Percentiles rank a stretch among this genome's conserved stretches.
phyloP scores from a whole-genome alignment of 2,797 vertebrate species.

The Taeniopygia guttata region DNA sequence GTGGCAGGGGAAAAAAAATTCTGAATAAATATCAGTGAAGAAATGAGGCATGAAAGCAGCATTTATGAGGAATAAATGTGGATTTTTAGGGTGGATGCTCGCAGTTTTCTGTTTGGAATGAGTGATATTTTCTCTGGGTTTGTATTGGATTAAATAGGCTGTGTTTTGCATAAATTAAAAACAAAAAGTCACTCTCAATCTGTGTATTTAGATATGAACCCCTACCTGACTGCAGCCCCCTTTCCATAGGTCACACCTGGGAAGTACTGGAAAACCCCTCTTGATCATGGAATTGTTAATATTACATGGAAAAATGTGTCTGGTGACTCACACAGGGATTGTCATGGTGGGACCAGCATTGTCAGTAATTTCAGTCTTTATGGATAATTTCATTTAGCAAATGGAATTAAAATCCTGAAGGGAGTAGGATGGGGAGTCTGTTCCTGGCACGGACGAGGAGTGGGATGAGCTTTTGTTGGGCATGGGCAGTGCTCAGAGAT shows the following conservation, averaged over 20 bases:
- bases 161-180: background rate
- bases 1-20: accelerated
- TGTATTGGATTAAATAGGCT: background rate
- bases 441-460: background rate
- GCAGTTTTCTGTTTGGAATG: background rate
- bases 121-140: background rate
- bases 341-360: background rate
- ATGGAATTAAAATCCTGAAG: background rate
- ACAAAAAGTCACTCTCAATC: background rate
- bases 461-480: background rate
- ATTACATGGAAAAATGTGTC: accelerated
- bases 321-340: background rate
- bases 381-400: background rate
- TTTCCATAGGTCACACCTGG: background rate
- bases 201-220: background rate
- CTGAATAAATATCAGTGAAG: background rate
- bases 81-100: background rate
- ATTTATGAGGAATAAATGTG: background rate
- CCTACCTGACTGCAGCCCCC: background rate
- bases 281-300: background rate
- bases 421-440: background rate
- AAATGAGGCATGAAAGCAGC: background rate
- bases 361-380: background rate
- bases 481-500: accelerated
- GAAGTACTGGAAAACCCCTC: background rate